A percentile compares a stretch with the other conserved stretches of the same genome.
phyloP scores from a whole-genome alignment of 2,113 vertebrate genomes.

The Lamprotornis superbus region DNA sequence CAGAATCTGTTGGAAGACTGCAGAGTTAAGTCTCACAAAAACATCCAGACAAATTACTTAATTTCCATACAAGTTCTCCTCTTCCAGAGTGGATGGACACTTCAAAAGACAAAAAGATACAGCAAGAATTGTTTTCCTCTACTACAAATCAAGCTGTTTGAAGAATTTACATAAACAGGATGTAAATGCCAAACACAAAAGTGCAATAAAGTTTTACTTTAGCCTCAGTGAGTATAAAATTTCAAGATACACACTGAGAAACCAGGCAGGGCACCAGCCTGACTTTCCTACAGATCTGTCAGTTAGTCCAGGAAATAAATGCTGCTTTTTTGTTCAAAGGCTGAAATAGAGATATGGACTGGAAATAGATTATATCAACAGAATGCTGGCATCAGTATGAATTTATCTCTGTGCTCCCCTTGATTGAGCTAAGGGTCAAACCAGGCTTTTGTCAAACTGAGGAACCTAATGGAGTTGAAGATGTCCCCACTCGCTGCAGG shows the following conservation, averaged over 20 bases:
- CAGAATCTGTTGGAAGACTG: constrained; percentile 21
- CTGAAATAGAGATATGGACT: not conserved
- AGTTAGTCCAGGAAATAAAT: not conserved
- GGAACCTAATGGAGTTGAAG: not conserved
- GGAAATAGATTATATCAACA: not conserved
- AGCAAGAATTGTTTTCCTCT: constrained; percentile 53
- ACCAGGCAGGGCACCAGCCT: not conserved
- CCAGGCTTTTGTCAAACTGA: not conserved
- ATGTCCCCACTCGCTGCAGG: not conserved
- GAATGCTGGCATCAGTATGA: not conserved
- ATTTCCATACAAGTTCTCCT: constrained; percentile 64
- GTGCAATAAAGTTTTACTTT: constrained; percentile 54
- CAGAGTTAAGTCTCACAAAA: constrained; percentile 49
- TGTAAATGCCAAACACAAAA: constrained; percentile 58
- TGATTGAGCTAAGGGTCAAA: not conserved
- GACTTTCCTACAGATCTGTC: not conserved
- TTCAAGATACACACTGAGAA: not conserved
- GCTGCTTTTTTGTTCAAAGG: not conserved
- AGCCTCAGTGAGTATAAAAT: constrained; percentile 16
- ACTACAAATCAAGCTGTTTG: constrained; percentile 61
- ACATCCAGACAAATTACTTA: constrained; percentile 62
- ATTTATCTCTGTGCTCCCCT: not conserved
- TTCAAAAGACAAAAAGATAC: constrained; percentile 61
- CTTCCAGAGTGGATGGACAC: constrained; percentile 48
- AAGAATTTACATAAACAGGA: constrained; percentile 64